A percentile compares a stretch with the other conserved stretches of the same genome.
Evolutionary conservation across 2,113 vertebrate species (phyloP).

Genomic region (Micronycteris hirsuta): DNA sequence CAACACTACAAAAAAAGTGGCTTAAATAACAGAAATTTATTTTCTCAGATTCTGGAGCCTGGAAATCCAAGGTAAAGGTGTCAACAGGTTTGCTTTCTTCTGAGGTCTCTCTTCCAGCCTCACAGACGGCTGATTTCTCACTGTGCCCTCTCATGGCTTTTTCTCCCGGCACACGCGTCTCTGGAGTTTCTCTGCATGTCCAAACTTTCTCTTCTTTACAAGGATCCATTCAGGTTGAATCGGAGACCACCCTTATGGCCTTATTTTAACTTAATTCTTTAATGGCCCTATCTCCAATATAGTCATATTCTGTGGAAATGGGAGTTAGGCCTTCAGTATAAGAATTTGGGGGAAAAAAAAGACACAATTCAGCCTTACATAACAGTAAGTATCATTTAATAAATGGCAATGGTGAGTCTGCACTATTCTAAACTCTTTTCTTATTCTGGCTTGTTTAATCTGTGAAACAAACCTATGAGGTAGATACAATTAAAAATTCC

Average conservation of each 20-base stretch:
- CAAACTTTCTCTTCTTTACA: not conserved
- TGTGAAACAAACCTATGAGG: not conserved
- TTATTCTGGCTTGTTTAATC: not conserved
- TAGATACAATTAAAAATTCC: not conserved
- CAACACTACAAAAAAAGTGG: not conserved
- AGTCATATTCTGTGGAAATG: not conserved
- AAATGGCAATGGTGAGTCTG: not conserved
- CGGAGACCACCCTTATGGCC: not conserved
- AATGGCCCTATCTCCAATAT: not conserved
- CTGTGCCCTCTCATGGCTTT: not conserved
- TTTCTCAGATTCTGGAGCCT: not conserved
- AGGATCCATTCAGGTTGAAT: not conserved
- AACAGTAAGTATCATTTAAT: not conserved
- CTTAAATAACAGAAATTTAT: not conserved
- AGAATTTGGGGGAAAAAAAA: not conserved
- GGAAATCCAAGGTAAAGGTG: not conserved
- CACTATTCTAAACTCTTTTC: not conserved
- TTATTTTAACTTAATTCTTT: not conserved
- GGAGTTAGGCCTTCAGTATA: not conserved
- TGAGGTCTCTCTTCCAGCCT: not conserved
- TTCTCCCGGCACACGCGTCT: not conserved
- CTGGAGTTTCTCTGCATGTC: not conserved
- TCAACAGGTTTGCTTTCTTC: not conserved
- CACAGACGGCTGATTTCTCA: not conserved
- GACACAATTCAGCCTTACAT: not conserved